Conservation (phyloP, 1,140 invertebrate genomes). For the Hyles euphorbiae region DNA sequence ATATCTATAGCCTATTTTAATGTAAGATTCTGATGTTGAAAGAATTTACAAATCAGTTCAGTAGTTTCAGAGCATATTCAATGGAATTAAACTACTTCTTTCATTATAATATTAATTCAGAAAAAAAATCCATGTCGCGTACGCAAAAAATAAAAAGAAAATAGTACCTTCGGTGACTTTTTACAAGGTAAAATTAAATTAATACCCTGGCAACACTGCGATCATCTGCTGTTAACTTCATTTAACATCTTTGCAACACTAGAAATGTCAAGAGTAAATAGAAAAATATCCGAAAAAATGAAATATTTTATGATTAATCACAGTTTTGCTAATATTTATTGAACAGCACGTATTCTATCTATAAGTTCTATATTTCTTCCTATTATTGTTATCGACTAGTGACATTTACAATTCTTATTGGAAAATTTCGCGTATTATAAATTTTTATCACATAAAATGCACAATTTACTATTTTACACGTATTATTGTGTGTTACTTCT, state of each 20-base stretch:
- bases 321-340: conserved; percentile 39
- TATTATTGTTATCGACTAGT: conserved; percentile 5
- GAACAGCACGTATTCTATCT: conserved; percentile 36
- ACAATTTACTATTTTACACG: conserved; percentile 43
- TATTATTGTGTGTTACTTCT: conserved; percentile 39
- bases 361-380: conserved; percentile 13
- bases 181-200: not conserved
- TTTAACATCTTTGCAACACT: conserved; percentile 43
- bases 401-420: conserved; percentile 33
- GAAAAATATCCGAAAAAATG: conserved; percentile 51
- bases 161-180: too few species aligned
- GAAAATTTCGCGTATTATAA: conserved; percentile 27
- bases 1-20: too few species aligned
- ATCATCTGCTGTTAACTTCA: conserved; percentile 33
- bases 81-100: too few species aligned
- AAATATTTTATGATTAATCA: conserved; percentile 46
- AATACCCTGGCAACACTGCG: not conserved
- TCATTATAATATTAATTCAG: too few species aligned
- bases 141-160: too few species aligned
- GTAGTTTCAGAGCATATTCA: too few species aligned
- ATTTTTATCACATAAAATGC: conserved; percentile 49
- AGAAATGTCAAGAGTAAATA: conserved; percentile 67
- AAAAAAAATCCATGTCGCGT: too few species aligned
- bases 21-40: too few species aligned
- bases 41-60: too few species aligned